Conservation (phyloP, 2,113 vertebrate genomes). For the Neoarius graeffei region DNA sequence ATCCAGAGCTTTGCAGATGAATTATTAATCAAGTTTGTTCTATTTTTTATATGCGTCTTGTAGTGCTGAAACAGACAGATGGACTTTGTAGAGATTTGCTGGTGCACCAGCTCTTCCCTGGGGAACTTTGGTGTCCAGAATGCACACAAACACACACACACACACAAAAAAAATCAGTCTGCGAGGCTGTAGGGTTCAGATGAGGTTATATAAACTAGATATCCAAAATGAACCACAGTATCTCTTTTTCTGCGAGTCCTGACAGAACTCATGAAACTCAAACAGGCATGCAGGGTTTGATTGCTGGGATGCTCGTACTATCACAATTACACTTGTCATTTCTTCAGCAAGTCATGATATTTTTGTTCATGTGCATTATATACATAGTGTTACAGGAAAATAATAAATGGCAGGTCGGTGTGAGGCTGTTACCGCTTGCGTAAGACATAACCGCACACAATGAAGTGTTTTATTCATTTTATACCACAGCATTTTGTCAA, state of each 20-base stretch:
- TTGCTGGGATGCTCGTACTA: background rate
- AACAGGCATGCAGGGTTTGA: background rate
- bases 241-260: background rate
- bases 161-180: conserved; percentile 60
- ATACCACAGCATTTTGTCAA: too few relatives aligned
- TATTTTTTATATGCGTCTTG: background rate
- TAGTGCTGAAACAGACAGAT: background rate
- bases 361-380: background rate
- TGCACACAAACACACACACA: conserved; percentile 1
- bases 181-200: conserved; percentile 59
- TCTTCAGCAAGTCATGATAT: background rate
- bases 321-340: background rate
- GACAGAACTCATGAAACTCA: background rate
- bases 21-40: background rate
- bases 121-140: background rate
- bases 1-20: background rate
- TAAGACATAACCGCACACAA: background rate
- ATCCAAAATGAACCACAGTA: background rate
- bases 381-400: background rate
- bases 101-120: conserved; percentile 7
- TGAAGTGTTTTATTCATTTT: background rate
- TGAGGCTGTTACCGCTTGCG: background rate
- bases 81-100: background rate
- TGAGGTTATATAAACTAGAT: conserved; percentile 48
- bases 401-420: background rate